A percentile compares a stretch with the other conserved stretches of the same genome.
These are phyloP conservation scores for Aurelia sp. DNA, from an alignment of 30 jellyfish, hydroid and myxozoan genomes.

Conservation along the genomic window DNA sequence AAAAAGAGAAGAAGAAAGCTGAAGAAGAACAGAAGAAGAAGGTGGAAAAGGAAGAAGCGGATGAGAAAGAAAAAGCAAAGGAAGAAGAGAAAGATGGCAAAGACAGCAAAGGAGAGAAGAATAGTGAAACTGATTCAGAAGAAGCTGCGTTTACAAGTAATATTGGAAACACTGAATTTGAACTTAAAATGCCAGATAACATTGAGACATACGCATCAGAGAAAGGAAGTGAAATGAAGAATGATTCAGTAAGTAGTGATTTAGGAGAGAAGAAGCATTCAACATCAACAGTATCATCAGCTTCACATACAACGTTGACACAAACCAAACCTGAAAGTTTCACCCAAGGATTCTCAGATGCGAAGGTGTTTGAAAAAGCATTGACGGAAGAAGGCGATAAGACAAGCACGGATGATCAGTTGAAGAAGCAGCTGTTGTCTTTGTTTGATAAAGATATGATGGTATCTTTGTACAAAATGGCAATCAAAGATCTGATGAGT, in stretches of 20 bases:
- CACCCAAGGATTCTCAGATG: conserved; percentile 58
- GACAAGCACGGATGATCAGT: conserved; percentile 55
- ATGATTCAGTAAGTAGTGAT: conserved; percentile 7
- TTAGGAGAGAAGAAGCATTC: conserved; percentile 65
- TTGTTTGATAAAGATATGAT: conserved; percentile 96
- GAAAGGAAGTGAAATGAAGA: conserved; percentile 2
- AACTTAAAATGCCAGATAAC: conserved; percentile 53
- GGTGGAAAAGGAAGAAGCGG: conserved; percentile 1
- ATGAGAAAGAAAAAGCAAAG: conserved; percentile 4
- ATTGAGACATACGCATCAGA: conserved; percentile 1
- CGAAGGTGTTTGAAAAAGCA: conserved; percentile 69
- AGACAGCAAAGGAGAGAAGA: conserved; percentile 41
- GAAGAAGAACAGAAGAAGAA: conserved; percentile 21
- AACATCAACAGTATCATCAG: conserved; percentile 9
- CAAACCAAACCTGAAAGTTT: conserved; percentile 51
- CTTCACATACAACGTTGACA: neutral
- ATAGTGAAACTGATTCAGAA: conserved; percentile 35
- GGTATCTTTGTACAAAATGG: conserved; percentile 94
- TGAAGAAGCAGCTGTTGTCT: conserved; percentile 73
- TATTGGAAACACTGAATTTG: conserved; percentile 62
- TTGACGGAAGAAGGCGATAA: conserved; percentile 48
- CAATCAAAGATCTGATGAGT: conserved; percentile 81
- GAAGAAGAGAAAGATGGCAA: conserved; percentile 12
- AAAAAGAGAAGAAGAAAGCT: conserved; percentile 17
- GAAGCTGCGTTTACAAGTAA: conserved; percentile 60